phyloP scores from a whole-genome alignment of 2,888 invertebrate genomes.

The Pollenia angustigena region DNA sequence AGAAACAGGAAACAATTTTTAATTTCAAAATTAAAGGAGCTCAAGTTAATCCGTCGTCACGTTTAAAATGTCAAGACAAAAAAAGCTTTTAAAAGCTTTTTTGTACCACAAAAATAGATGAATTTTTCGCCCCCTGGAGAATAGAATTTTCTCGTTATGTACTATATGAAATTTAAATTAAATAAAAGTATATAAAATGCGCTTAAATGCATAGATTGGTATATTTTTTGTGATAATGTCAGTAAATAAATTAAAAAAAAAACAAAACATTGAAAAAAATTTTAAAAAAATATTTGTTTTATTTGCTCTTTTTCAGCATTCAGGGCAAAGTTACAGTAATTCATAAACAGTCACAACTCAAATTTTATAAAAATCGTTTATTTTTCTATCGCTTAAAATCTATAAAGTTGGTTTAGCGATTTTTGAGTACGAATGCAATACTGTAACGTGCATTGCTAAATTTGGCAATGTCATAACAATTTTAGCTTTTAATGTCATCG shows the following conservation, averaged over 20 bases:
- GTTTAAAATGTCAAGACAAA: constrained; percentile 11
- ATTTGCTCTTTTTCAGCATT: neutral
- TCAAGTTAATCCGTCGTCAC: constrained; percentile 2
- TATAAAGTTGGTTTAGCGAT: too few relatives aligned
- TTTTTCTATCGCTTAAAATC: too few relatives aligned
- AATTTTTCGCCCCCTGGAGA: constrained; percentile 11
- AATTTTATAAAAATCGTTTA: too few relatives aligned
- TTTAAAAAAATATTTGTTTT: constrained; percentile 6
- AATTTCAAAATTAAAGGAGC: neutral
- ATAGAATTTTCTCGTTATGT: constrained; percentile 9
- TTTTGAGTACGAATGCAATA: too few relatives aligned
- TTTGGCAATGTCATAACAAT: too few relatives aligned
- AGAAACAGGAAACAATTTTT: neutral
- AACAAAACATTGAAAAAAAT: constrained; percentile 4
- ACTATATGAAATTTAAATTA: constrained; percentile 47
- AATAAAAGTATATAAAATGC: constrained; percentile 42
- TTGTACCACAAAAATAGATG: constrained; percentile 11
- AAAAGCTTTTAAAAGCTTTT: constrained; percentile 5
- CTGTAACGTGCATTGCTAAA: too few relatives aligned
- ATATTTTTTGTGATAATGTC: constrained; percentile 73
- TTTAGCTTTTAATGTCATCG: too few relatives aligned
- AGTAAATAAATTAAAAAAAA: constrained; percentile 70
- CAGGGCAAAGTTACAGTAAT: too few relatives aligned
- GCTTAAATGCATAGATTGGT: constrained; percentile 56
- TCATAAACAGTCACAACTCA: too few relatives aligned